Evolutionary conservation across 2,113 vertebrate genomes (phyloP), one percentile per base, ranked within the genome.

Genomic region (Scomber scombrus): DNA sequence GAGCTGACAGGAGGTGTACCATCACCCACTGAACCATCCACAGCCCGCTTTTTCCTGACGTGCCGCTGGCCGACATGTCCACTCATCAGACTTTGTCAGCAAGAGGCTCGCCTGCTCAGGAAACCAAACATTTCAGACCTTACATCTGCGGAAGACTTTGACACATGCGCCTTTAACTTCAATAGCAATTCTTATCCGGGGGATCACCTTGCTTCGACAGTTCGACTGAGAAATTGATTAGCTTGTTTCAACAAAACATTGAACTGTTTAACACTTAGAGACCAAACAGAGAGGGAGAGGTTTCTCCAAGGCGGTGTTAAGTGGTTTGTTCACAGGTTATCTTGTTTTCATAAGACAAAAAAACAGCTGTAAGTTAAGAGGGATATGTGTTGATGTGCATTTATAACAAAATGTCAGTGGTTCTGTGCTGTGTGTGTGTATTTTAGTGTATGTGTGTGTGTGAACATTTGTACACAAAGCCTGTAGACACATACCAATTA

Each of bases 71-170:
- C 67, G 56, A 85, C 82, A 71, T 51, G 86, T 85, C 84, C 82
- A 68, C 90, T 85, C 91, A 78, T 87, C 86, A 89, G 85, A 72
- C 76, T 84, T 56, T 91, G 90, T 84, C 88, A 85, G 88, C 62
- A 13, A 80, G 74, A 54, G 73, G 73, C 74, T 68, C 5, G 31
- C 31, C 73, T 60, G 29, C 72, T 68, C 45, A 40, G 64, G 43
- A 77, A 86, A 71, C 82, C 8, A 10, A 26, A 67, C 43, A 56
- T 77, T 81, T 86, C 74, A 81, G 72, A 81, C 45, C 66, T 78
- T 64, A 23, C 62, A 61, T 82, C 71, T 64, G 50, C 43, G 12
- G 60, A 29, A 85, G 73, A 73, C 67, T 69, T 57, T 85, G 76
- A 83, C 67, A 50, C 47, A 9, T 4, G 34, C 8, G 63, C 62